These are phyloP conservation scores for Cataglyphis rosenhaueri DNA, from an alignment of 2,888 invertebrate species.

Conservation along the genomic window DNA sequence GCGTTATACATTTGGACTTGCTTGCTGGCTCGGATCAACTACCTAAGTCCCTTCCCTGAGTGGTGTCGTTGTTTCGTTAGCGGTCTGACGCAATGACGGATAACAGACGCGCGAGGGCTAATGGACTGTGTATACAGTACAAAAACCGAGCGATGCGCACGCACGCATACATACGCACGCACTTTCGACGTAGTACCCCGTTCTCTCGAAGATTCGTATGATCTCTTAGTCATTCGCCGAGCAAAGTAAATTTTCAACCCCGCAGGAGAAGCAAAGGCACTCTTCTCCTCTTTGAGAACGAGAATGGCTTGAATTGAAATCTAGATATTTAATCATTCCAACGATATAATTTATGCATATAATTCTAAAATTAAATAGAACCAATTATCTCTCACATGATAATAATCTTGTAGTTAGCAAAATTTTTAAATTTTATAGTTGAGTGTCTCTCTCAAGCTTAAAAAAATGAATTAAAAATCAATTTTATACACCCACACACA, in stretches of 20 bases:
- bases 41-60: slow-evolving; percentile 36
- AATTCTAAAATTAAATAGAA: background rate
- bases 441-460: background rate
- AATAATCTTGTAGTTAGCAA: background rate
- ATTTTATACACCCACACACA: no score
- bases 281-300: slow-evolving; percentile 5
- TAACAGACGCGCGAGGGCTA: slow-evolving; percentile 43
- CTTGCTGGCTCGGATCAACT: slow-evolving; percentile 9
- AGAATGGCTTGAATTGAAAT: slow-evolving; percentile 12
- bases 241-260: slow-evolving; percentile 39
- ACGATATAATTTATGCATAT: no score
- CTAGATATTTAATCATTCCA: background rate
- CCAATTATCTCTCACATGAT: background rate
- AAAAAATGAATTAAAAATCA: background rate
- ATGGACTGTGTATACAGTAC: slow-evolving; percentile 46
- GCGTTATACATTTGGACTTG: slow-evolving; percentile 39
- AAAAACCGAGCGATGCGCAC: slow-evolving; percentile 20
- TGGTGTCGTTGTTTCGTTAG: slow-evolving; percentile 52
- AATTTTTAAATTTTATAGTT: background rate
- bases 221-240: slow-evolving; percentile 12
- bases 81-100: slow-evolving; percentile 46
- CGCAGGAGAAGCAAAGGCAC: slow-evolving; percentile 10
- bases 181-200: slow-evolving; percentile 3
- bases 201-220: slow-evolving; percentile 2
- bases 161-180: background rate